A percentile compares a stretch with the other conserved stretches of the same genome.
phyloP scores from a whole-genome alignment of 2,113 vertebrate species.

The Burhinus oedicnemus region DNA sequence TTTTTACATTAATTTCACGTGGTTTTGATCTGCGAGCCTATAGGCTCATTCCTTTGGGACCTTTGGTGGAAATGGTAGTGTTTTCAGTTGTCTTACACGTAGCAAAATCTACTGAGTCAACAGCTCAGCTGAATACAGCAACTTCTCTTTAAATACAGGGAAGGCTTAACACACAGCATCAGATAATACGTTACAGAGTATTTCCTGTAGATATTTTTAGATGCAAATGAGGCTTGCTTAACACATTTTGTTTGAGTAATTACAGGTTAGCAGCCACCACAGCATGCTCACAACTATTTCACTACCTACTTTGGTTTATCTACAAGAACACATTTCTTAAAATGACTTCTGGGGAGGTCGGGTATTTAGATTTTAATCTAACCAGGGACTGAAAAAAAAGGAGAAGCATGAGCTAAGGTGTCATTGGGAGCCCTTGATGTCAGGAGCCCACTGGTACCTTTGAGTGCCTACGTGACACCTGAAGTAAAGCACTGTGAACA shows the following conservation, averaged over 20 bases:
- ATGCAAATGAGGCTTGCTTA: background rate
- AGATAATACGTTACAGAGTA: background rate
- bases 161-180: background rate
- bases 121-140: background rate
- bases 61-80: background rate
- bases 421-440: background rate
- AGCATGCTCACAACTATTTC: background rate
- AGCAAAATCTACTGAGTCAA: background rate
- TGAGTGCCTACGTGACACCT: background rate
- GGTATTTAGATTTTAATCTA: background rate
- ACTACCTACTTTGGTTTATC: background rate
- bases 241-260: background rate
- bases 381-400: background rate
- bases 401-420: background rate
- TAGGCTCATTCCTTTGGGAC: background rate
- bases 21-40: background rate
- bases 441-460: background rate
- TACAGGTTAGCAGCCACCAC: constrained; percentile 15
- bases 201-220: background rate
- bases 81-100: background rate
- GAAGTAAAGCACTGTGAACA: background rate
- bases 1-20: background rate
- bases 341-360: background rate
- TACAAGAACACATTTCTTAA: background rate
- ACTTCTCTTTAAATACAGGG: background rate